Evolutionary conservation across 2,888 invertebrate genomes (phyloP).

Genomic region (Trilocha varians): DNA sequence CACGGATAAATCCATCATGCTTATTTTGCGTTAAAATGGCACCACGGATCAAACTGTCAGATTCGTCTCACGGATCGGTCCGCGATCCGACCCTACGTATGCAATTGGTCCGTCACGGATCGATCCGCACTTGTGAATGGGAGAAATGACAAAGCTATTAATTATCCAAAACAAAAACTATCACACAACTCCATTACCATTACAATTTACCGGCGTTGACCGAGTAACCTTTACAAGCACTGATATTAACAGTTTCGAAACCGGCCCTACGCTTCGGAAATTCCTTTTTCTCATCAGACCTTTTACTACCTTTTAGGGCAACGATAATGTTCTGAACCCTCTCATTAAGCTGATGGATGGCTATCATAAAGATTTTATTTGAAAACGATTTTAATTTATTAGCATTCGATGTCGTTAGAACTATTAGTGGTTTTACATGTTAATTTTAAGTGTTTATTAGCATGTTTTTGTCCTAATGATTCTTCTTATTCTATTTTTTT

Average conservation of each 20-base stretch:
- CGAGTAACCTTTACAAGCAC: neutral
- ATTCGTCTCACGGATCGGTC: too few relatives aligned
- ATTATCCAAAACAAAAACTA: too few relatives aligned
- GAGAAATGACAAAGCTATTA: too few relatives aligned
- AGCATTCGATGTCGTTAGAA: neutral
- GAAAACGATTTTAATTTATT: slow-evolving; percentile 3
- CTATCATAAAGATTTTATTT: slow-evolving; percentile 5
- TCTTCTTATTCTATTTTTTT: neutral
- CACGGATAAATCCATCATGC: too few relatives aligned
- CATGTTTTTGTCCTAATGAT: too few relatives aligned
- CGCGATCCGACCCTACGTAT: too few relatives aligned
- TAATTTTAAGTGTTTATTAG: too few relatives aligned
- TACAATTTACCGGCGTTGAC: slow-evolving; percentile 10
- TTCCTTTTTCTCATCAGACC: neutral
- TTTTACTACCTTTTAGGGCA: neutral
- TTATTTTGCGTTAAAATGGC: too few relatives aligned
- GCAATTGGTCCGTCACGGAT: too few relatives aligned
- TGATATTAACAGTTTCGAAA: neutral
- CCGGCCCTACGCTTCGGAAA: neutral
- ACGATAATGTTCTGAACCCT: neutral
- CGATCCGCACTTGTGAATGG: too few relatives aligned
- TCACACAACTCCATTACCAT: too few relatives aligned
- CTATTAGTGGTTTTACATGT: neutral
- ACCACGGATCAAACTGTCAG: too few relatives aligned
- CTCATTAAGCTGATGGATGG: slow-evolving; percentile 1